Percentiles rank a stretch among this genome's conserved stretches.
phyloP scores from a whole-genome alignment of 2,797 vertebrate species.

The Menidia menidia region DNA sequence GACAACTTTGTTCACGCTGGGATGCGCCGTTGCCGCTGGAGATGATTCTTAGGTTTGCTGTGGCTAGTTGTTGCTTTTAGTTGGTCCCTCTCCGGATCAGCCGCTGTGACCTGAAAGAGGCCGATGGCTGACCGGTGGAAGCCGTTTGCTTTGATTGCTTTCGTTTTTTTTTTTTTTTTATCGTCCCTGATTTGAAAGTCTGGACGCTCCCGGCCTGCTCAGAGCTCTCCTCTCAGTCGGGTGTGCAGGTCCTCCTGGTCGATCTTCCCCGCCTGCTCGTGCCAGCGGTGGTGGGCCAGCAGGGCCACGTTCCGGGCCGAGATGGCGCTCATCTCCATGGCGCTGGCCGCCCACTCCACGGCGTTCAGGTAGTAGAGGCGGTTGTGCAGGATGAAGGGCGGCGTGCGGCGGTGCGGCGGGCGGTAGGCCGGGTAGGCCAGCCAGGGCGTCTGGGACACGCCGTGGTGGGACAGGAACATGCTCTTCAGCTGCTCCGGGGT shows the following conservation, averaged over 20 bases:
- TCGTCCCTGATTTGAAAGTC: not conserved
- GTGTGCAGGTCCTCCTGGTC: conserved; percentile 92
- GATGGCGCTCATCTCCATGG: conserved; percentile 93
- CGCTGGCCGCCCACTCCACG: conserved; percentile 90
- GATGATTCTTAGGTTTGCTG: conserved; percentile 11
- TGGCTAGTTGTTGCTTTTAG: conserved; percentile 4
- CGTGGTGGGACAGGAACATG: conserved; percentile 88
- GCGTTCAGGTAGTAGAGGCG: conserved; percentile 89
- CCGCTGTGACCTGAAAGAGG: not conserved
- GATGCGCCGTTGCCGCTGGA: conserved; percentile 27
- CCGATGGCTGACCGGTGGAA: not conserved
- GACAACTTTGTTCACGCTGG: conserved; percentile 5
- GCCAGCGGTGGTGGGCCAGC: conserved; percentile 91
- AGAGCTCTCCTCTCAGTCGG: conserved; percentile 90
- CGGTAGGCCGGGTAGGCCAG: conserved; percentile 88
- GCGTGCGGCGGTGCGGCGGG: conserved; percentile 78
- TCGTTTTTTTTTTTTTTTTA: not conserved
- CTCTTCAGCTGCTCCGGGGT: conserved; percentile 81
- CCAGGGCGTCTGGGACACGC: conserved; percentile 83
- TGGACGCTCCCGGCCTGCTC: conserved; percentile 29
- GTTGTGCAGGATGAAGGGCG: conserved; percentile 88
- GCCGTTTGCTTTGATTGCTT: not conserved
- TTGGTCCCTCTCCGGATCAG: not conserved
- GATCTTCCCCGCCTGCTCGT: conserved; percentile 73
- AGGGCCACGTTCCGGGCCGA: conserved; percentile 89